Percentiles rank a stretch among this genome's conserved stretches.
phyloP scores from a whole-genome alignment of 2,113 vertebrate species.

The Ictidomys tridecemlineatus region DNA sequence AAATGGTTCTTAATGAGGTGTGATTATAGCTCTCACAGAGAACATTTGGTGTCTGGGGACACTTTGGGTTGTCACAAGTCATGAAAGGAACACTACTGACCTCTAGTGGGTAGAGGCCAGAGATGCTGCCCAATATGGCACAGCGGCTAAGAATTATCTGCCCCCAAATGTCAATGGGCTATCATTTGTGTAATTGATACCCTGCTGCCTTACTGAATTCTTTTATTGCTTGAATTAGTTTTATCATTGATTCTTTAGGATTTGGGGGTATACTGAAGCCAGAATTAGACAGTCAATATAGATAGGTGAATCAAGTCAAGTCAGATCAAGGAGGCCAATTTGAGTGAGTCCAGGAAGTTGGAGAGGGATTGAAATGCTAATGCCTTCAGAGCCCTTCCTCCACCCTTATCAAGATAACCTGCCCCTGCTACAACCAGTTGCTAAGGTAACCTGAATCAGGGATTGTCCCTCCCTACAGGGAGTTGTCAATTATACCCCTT shows the following conservation, averaged over 20 bases:
- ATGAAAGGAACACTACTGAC: neutral
- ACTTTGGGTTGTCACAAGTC: slow-evolving; percentile 13
- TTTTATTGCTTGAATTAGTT: slow-evolving; percentile 56
- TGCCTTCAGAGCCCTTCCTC: too few relatives aligned
- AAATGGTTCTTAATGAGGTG: slow-evolving; percentile 6
- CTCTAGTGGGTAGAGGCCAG: neutral
- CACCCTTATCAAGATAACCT: too few relatives aligned
- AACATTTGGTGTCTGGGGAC: neutral
- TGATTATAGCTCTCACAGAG: neutral
- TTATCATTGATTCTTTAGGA: slow-evolving; percentile 27
- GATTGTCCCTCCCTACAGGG: too few relatives aligned
- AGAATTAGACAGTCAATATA: too few relatives aligned
- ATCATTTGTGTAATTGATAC: slow-evolving; percentile 39
- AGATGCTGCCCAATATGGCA: neutral
- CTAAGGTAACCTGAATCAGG: too few relatives aligned
- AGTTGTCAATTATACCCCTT: too few relatives aligned
- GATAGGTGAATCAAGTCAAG: too few relatives aligned
- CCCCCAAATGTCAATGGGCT: neutral
- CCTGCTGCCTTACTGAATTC: neutral
- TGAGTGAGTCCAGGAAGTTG: too few relatives aligned
- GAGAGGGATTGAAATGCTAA: too few relatives aligned
- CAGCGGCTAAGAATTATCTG: neutral
- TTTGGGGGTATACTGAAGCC: neutral
- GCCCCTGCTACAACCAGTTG: too few relatives aligned
- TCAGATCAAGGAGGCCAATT: too few relatives aligned